Evolutionary conservation across 1,140 invertebrate species (phyloP).

Genomic region (Magallana ariakensis): DNA sequence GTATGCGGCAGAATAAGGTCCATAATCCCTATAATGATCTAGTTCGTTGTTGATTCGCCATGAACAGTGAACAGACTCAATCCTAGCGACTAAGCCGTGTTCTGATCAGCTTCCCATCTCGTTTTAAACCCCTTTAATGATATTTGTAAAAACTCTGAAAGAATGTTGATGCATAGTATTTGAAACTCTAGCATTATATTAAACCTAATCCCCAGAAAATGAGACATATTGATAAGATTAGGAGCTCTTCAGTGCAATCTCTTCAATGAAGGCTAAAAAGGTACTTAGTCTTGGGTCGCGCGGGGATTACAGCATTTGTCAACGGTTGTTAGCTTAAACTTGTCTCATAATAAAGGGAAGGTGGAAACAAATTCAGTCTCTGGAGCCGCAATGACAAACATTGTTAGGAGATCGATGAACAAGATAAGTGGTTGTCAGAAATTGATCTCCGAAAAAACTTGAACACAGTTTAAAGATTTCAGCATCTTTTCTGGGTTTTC

Average conservation of each 20-base stretch:
- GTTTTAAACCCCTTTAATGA: conserved; percentile 26
- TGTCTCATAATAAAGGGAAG: conserved; percentile 9
- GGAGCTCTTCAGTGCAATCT: conserved; percentile 22
- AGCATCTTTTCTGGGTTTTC: too few species aligned
- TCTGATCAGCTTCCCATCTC: conserved; percentile 20
- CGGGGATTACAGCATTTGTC: conserved; percentile 18
- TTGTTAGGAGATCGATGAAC: conserved; percentile 5
- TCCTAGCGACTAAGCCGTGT: background rate
- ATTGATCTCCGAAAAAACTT: conserved; percentile 26
- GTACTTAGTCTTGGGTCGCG: conserved; percentile 5
- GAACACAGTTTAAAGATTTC: too few species aligned
- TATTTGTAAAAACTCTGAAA: conserved; percentile 33
- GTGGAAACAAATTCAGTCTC: conserved; percentile 16
- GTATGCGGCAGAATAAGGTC: too few species aligned
- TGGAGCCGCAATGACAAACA: conserved; percentile 11
- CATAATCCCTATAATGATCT: background rate
- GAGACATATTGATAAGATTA: conserved; percentile 38
- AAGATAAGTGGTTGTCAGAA: conserved; percentile 7
- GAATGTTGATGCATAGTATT: conserved; percentile 31
- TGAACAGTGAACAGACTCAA: background rate
- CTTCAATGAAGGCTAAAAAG: conserved; percentile 26
- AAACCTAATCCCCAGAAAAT: conserved; percentile 34
- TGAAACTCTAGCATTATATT: conserved; percentile 34
- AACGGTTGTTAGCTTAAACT: conserved; percentile 20
- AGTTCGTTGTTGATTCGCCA: background rate